Conservation (phyloP, 2,888 invertebrate genomes). For the Aporophyla lueneburgensis region DNA sequence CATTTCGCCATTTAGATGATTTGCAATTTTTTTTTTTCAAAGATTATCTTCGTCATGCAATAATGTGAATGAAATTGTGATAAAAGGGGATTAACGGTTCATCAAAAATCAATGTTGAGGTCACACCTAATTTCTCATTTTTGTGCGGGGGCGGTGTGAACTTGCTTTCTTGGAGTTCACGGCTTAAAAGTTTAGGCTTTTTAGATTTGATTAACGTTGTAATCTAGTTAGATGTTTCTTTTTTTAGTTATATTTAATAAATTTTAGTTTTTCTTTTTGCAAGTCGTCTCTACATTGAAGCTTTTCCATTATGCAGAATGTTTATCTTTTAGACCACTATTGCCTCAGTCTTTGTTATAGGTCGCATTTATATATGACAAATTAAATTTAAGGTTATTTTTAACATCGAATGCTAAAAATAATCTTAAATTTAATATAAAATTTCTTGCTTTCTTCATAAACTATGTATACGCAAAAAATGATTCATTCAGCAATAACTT, state of each 20-base stretch:
- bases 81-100: constrained; percentile 59
- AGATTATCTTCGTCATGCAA: constrained; percentile 39
- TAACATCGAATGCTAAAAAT: neutral
- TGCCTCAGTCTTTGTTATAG: neutral
- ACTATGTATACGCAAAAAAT: neutral
- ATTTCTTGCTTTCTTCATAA: neutral
- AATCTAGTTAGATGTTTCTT: constrained; percentile 12
- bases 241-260: neutral
- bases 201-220: constrained; percentile 26
- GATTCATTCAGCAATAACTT: neutral
- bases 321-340: neutral
- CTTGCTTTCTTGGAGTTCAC: constrained; percentile 16
- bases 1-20: constrained; percentile 47
- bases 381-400: neutral
- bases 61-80: constrained; percentile 48
- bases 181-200: constrained; percentile 12
- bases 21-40: constrained; percentile 49
- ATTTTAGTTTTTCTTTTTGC: neutral
- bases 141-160: constrained; percentile 34
- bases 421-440: neutral
- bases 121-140: constrained; percentile 50
- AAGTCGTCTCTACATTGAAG: too few species aligned
- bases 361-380: neutral
- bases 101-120: constrained; percentile 40
- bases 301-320: neutral